These are phyloP conservation scores for Taphrorychus bicolor DNA, from an alignment of 2,888 invertebrate genomes.

Conservation along the genomic window DNA sequence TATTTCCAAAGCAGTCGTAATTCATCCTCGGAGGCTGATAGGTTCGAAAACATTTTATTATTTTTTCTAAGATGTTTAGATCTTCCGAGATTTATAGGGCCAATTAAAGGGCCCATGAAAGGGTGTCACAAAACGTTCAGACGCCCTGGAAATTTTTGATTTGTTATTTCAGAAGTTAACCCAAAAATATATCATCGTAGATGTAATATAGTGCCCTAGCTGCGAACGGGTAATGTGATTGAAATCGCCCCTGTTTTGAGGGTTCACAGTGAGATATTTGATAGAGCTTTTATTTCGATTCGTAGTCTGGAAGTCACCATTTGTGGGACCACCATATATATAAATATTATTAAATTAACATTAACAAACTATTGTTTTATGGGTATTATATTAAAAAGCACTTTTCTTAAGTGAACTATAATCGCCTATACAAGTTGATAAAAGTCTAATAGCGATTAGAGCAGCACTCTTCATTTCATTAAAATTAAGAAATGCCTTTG, in stretches of 20 bases:
- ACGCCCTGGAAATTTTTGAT: constrained; percentile 25
- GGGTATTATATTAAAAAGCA: too few relatives aligned
- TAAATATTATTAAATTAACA: too few relatives aligned
- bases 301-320: too few relatives aligned
- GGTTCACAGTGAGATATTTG: not conserved
- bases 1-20: constrained; percentile 16
- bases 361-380: too few relatives aligned
- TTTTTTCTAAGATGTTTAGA: constrained; percentile 29
- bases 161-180: constrained; percentile 32
- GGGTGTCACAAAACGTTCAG: constrained; percentile 30
- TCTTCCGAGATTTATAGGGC: constrained; percentile 31
- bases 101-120: constrained; percentile 31
- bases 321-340: too few relatives aligned
- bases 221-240: not conserved
- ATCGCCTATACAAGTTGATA: too few relatives aligned
- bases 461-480: too few relatives aligned
- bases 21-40: constrained; percentile 27
- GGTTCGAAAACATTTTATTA: constrained; percentile 31
- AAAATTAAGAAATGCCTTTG: too few relatives aligned
- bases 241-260: not conserved
- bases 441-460: too few relatives aligned
- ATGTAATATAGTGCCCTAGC: not conserved
- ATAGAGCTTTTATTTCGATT: not conserved
- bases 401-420: too few relatives aligned
- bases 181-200: constrained; percentile 18